Conservation (phyloP, 2,113 vertebrate species). For the Brachypteracias leptosomus region DNA sequence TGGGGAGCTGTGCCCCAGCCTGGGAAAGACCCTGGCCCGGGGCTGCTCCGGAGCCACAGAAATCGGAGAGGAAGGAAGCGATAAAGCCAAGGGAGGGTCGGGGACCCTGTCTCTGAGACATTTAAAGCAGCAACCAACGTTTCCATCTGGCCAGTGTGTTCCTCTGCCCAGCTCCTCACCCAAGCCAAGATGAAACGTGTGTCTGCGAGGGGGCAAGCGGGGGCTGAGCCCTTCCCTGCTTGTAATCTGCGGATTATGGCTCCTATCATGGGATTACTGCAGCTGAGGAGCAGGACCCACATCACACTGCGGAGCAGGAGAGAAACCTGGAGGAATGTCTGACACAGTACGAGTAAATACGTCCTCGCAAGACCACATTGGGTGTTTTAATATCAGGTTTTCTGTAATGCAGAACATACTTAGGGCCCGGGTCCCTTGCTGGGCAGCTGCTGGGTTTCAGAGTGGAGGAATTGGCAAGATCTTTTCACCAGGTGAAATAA, state of each 20-base stretch:
- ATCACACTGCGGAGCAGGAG: background rate
- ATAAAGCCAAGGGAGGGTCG: background rate
- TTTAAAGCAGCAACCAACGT: background rate
- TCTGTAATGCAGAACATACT: constrained; percentile 65
- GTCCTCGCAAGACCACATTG: background rate
- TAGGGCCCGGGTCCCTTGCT: constrained; percentile 26
- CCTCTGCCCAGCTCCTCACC: background rate
- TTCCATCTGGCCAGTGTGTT: too few species aligned
- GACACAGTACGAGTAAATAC: background rate
- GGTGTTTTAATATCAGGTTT: constrained; percentile 35
- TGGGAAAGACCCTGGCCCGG: background rate
- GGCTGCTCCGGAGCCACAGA: background rate
- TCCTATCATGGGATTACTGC: constrained; percentile 15
- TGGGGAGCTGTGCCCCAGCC: background rate
- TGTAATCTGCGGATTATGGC: constrained; percentile 29
- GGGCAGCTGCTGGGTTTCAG: constrained; percentile 68
- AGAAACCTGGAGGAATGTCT: constrained; percentile 12
- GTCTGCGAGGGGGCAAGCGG: fast-evolving
- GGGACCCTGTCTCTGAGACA: background rate
- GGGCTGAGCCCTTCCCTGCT: background rate
- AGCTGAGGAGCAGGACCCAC: background rate
- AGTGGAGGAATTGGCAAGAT: constrained; percentile 58
- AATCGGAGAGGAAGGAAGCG: background rate
- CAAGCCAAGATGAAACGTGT: background rate
- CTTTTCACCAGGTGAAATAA: constrained; percentile 73